Base-by-base conservation (phyloP, 2,888 invertebrate species). In the Apotomis capreana region DNA sequence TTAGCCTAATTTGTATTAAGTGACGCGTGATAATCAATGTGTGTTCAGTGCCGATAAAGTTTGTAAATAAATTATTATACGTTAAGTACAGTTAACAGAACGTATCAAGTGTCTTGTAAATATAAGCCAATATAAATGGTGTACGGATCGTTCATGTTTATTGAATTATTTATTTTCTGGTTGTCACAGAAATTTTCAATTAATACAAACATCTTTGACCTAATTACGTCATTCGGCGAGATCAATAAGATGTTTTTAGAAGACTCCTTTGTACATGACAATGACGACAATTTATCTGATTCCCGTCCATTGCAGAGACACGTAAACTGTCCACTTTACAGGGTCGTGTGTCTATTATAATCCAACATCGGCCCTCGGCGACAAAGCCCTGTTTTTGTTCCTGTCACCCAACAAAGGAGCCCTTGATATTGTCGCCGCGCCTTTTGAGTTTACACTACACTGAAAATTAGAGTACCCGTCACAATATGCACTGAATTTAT, bases 391-490 rank as follows among this genome's bases (percentile, higher is more conserved):
- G 84, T 90, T 91, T 89, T 89, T 89, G 88, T 89, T 80, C 82
- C 70, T 79, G 80, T 82, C 83, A 83, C 77, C 80, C 78, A 79
- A 90, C 91, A 90, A 90, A 84, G 83, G 86, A 79, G 78, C 79
- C 81, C 87, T 82, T 79, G 83, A 83, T 83, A 83, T 88, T 88
- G 89, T 91, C 89, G 87, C 86, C 84, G 87, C 88, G 87, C 83
- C 87, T 74, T 90, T 92, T 91, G 89, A 90, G 87, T 92, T 92
- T 90, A 90, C 91, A 92, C 91, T 87, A 90, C 88, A 89, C 88
- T 92, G 91, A 86, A 89, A 93, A 91, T 91, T 90, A 83, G 88
- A 93, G 93, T 90, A 84, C 89, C 84, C 77, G 83, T 83, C 82
- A 90, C 90, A 90, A 90, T 88, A 88, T 87, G 87, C 83, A 85